phyloP scores from a whole-genome alignment of 2,888 invertebrate genomes.

The Hirtodrosophila confusa region DNA sequence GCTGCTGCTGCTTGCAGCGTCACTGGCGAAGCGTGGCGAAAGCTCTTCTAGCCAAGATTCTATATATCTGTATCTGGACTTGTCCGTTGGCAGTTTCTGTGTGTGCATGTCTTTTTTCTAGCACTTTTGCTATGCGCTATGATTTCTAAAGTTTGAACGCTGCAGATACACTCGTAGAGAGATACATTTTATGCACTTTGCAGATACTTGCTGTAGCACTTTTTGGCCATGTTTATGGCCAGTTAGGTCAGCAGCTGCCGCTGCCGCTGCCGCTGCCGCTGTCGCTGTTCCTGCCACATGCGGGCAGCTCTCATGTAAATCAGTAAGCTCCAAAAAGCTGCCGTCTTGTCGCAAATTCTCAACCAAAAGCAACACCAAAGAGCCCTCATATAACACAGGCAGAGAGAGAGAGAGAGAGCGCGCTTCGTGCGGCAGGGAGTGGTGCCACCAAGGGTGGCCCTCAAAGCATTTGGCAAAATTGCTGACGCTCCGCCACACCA shows the following conservation, averaged over 20 bases:
- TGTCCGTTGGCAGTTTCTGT: conserved; percentile 43
- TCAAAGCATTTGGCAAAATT: conserved; percentile 53
- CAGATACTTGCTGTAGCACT: conserved; percentile 29
- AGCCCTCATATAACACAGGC: conserved; percentile 37
- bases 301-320: conserved; percentile 44
- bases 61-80: conserved; percentile 61
- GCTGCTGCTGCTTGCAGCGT: conserved; percentile 28
- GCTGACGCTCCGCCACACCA: conserved; percentile 27
- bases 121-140: conserved; percentile 40
- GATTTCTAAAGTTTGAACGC: conserved; percentile 43
- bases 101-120: conserved; percentile 7
- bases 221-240: conserved; percentile 52
- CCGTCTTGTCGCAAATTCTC: conserved; percentile 21
- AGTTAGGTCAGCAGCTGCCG: conserved; percentile 18
- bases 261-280: not conserved
- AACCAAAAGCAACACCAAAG: conserved; percentile 18
- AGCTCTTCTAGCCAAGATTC: conserved; percentile 47
- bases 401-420: not conserved
- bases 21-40: conserved; percentile 56
- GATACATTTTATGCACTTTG: conserved; percentile 53
- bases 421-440: no score
- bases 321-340: conserved; percentile 39
- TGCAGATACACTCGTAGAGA: conserved; percentile 25
- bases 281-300: conserved; percentile 24
- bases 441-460: conserved; percentile 18